These are phyloP conservation scores for Chaunax sp. DNA, from an alignment of 2,797 vertebrate species.

Conservation along the genomic window DNA sequence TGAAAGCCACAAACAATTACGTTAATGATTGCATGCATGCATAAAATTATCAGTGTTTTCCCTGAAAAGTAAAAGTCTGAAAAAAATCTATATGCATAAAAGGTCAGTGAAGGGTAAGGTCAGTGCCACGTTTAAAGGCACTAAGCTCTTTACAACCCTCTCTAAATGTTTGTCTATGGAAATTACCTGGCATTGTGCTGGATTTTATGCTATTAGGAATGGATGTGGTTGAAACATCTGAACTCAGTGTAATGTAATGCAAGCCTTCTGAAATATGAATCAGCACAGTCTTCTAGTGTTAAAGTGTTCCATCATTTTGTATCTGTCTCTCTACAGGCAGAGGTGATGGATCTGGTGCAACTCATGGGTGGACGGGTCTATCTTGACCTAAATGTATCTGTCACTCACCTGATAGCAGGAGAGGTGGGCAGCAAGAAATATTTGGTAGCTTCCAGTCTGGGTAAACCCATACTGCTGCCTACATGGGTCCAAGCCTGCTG, in stretches of 20 bases:
- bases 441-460: slow-evolving; percentile 92
- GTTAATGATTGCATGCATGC: neutral
- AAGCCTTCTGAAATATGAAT: neutral
- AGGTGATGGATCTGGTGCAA: slow-evolving; percentile 92
- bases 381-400: slow-evolving; percentile 91
- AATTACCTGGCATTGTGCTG: no score
- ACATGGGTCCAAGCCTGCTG: slow-evolving; percentile 93
- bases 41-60: neutral
- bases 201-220: no score
- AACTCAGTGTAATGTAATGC: neutral
- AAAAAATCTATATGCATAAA: no score
- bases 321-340: slow-evolving; percentile 78
- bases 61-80: neutral
- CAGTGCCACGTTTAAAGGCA: no score
- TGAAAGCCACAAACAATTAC: no score
- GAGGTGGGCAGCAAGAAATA: slow-evolving; percentile 99
- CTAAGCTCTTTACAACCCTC: no score
- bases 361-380: slow-evolving; percentile 95
- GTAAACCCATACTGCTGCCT: slow-evolving; percentile 92
- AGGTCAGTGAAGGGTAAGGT: no score
- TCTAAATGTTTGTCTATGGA: no score
- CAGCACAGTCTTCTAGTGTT: neutral
- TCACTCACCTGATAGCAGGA: slow-evolving; percentile 96
- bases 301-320: neutral
- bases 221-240: no score